Percentiles rank a stretch among this genome's conserved stretches.
phyloP scores from a whole-genome alignment of 2,888 invertebrate species.

The Creontiades dilutus region DNA sequence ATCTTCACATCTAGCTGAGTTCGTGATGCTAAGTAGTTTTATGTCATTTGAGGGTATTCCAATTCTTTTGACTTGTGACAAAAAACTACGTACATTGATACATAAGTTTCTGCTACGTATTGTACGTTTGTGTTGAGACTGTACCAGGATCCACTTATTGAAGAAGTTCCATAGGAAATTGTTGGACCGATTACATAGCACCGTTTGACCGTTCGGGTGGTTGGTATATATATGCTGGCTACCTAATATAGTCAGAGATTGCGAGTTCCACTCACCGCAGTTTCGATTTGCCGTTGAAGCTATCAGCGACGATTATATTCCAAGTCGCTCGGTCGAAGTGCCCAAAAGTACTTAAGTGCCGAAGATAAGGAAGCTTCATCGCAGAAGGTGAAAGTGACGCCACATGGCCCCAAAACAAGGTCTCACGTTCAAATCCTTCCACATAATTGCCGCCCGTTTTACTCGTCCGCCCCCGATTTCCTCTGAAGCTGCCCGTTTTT shows the following conservation, averaged over 20 bases:
- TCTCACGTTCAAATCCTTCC: neutral
- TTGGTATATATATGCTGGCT: too few species aligned
- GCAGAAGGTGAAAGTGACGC: conserved; percentile 29
- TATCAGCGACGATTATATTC: neutral
- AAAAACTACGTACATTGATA: too few species aligned
- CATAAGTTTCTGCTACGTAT: too few species aligned
- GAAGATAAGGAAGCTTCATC: conserved; percentile 7
- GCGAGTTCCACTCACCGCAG: neutral
- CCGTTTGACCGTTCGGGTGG: too few species aligned
- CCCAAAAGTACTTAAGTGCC: neutral
- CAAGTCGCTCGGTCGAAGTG: neutral
- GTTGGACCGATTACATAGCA: too few species aligned
- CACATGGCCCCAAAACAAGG: conserved; percentile 22
- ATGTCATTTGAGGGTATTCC: too few species aligned
- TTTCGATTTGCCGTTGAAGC: neutral
- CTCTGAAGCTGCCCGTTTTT: neutral
- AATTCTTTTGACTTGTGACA: too few species aligned
- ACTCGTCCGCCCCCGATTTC: conserved; percentile 24
- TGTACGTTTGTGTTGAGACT: too few species aligned
- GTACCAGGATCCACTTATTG: too few species aligned
- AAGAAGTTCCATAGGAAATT: too few species aligned
- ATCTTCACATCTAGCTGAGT: neutral
- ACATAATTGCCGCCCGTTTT: conserved; percentile 28
- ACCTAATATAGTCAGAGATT: too few species aligned
- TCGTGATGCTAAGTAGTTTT: too few species aligned